Base-by-base conservation (phyloP, 2,113 vertebrate species). In the Entomyzon cyanotis region DNA sequence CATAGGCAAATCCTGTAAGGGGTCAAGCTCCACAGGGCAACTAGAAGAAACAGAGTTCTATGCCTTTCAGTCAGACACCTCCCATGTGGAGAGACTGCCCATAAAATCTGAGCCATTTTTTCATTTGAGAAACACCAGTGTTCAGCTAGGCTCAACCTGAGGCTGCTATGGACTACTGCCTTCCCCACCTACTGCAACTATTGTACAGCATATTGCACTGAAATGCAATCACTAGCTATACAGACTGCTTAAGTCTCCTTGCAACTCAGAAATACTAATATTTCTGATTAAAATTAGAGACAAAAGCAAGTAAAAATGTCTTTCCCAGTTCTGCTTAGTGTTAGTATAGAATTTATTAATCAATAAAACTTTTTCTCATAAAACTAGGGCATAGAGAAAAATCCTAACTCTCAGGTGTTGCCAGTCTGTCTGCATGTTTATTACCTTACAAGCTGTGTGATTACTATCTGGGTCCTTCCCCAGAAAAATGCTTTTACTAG, bases 291-390 rank as follows among this genome's bases (percentile, higher is more conserved):
- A 75, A 69, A 84, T 65, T 46, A 35, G 22, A 60, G 31, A 31
- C 12, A 81, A 62, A 59, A 59, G 15, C 60, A 68, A 42, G 28
- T 1, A 35, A 63, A 78, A 49, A 2, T 7, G 1, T 58, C 25
- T 71, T 91, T 39, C 65, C 49, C 52, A 64, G 28, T 52, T 50
- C 79, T 94, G 47, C 20, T 84, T 80, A 83, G 19, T 35, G 12
- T 41, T 93, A 74, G 27, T 19, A 15, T 15, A 33, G 4, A 53
- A 59, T 31, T 82, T 81, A 25, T 47, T 70, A 84, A 95, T 96
- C 91, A 76, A 88, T 94, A 89, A 69, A 58, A 19, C 27, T 73
- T 69, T 91, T 94, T 78, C 73, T 84, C n/a, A 74, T 71, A 90
- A 90, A 90, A 69, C 23, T 27, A 58, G 24, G 14, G n/a, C 20